Conservation (phyloP, 2,888 invertebrate genomes). For the Eupithecia subfuscata region DNA sequence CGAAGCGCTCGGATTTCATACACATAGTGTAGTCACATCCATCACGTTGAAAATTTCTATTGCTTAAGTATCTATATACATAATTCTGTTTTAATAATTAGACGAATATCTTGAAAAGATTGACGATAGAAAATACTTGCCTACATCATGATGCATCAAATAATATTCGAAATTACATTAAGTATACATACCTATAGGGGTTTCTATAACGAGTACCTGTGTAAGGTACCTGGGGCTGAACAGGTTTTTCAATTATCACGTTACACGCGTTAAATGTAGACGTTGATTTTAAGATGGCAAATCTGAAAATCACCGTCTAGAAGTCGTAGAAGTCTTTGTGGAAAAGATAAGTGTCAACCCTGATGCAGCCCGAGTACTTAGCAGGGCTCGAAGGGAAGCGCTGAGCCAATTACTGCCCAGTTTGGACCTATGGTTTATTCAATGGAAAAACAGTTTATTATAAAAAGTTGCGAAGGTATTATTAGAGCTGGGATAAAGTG, state of each 20-base stretch:
- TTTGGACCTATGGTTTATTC: constrained; percentile 43
- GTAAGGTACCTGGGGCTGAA: too few species aligned
- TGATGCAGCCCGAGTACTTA: constrained; percentile 20
- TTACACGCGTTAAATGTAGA: neutral
- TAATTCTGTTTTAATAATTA: too few species aligned
- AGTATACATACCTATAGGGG: too few species aligned
- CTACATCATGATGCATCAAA: neutral
- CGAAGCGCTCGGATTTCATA: neutral
- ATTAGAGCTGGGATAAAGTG: neutral
- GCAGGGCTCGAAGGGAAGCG: constrained; percentile 29
- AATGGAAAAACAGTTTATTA: constrained; percentile 25
- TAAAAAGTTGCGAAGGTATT: constrained; percentile 7
- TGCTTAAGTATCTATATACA: too few species aligned
- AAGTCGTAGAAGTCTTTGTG: neutral
- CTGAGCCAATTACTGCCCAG: constrained; percentile 37
- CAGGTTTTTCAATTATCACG: neutral
- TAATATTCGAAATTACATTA: neutral
- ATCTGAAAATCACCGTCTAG: too few species aligned
- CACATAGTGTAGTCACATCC: neutral
- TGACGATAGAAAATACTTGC: neutral
- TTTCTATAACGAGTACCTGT: too few species aligned
- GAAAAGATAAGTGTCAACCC: constrained; percentile 31
- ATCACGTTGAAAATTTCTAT: neutral
- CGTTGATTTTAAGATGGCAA: neutral
- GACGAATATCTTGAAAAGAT: neutral